Base-by-base conservation (phyloP, 2,113 vertebrate genomes). In the Ceratotherium simum region DNA sequence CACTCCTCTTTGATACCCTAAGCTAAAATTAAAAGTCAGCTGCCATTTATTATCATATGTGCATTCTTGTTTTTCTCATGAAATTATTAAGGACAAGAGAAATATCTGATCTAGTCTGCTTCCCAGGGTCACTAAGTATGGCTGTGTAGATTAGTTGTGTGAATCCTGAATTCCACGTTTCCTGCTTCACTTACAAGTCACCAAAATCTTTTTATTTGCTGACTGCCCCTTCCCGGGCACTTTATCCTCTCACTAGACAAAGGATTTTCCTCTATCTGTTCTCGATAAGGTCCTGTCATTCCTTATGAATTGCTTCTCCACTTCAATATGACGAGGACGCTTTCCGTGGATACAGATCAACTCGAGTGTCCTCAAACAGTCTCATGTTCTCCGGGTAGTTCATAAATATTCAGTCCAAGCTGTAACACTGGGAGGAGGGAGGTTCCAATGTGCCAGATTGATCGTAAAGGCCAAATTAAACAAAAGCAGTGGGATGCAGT, bases 281-380 rank as follows among this genome's bases (percentile, higher is more conserved):
- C 60, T 69, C 20, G 39, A 85, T 21, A 91, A 83, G 65, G 72
- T 23, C 62, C 36, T 79, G n/a, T 48, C 67, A 78, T 72, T 92
- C 23, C 90, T 81, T 83, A 67, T 18, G 46, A 86, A 97, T 64
- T 69, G 25, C 69, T 92, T 67, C 39, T 73, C 75, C 13, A 73
- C 80, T 92, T 96, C 79, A 94, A 5, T 7, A 39, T 39, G 73
- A 92, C 54, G 58, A 96, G 56, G 67, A 89, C 6, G 18, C 11
- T 10, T 67, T 78, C 69, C 0, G 0, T 39, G 54, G 69, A 69
- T 65, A 79, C 36, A 90, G 83, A 94, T 80, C 67, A 79, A 73
- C 80, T 95, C 88, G 67, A 95, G 95, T 75, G 84, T 78, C 88
- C 75, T 96, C 91, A 39, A n/a, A 60, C 76, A 31, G 42, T 33